These are phyloP conservation scores for Bedellia somnulentella DNA, from an alignment of 2,888 invertebrate genomes.

Conservation along the genomic window DNA sequence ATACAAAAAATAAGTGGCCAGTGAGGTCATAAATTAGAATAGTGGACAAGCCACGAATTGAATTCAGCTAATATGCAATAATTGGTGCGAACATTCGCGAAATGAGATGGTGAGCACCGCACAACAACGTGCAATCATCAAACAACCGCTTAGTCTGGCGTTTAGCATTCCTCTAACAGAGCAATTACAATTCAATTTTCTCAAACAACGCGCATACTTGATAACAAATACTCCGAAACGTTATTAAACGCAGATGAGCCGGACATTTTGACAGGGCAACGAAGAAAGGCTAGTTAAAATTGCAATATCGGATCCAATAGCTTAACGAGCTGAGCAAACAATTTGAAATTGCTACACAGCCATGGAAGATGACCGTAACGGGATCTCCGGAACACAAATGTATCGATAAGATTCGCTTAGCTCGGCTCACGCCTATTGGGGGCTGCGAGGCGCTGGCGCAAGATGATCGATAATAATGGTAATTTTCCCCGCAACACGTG, in stretches of 20 bases:
- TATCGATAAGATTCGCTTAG: slow-evolving; percentile 34
- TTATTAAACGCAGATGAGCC: not conserved
- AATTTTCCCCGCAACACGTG: slow-evolving; percentile 52
- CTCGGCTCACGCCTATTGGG: slow-evolving; percentile 40
- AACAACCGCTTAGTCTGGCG: slow-evolving; percentile 23
- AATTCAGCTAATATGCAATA: slow-evolving; percentile 47
- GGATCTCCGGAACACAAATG: slow-evolving; percentile 19
- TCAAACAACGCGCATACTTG: too few relatives aligned
- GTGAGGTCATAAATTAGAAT: too few relatives aligned
- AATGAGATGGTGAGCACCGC: slow-evolving; percentile 16
- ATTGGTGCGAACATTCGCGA: slow-evolving; percentile 22
- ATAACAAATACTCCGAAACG: not conserved
- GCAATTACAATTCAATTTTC: slow-evolving; percentile 51
- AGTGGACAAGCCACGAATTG: too few relatives aligned
- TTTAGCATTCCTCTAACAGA: slow-evolving; percentile 33
- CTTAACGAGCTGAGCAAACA: slow-evolving; percentile 23
- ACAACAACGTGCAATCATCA: slow-evolving; percentile 25
- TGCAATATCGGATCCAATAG: slow-evolving; percentile 1
- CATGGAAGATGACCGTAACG: slow-evolving; percentile 23
- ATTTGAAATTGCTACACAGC: slow-evolving; percentile 19
- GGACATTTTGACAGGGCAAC: not conserved
- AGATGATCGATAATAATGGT: slow-evolving; percentile 62
- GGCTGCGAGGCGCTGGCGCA: slow-evolving; percentile 46
- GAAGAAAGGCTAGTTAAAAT: slow-evolving; percentile 1
- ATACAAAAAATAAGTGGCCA: too few relatives aligned